phyloP scores from a whole-genome alignment of 2,113 vertebrate genomes.

The Hucho hucho region DNA sequence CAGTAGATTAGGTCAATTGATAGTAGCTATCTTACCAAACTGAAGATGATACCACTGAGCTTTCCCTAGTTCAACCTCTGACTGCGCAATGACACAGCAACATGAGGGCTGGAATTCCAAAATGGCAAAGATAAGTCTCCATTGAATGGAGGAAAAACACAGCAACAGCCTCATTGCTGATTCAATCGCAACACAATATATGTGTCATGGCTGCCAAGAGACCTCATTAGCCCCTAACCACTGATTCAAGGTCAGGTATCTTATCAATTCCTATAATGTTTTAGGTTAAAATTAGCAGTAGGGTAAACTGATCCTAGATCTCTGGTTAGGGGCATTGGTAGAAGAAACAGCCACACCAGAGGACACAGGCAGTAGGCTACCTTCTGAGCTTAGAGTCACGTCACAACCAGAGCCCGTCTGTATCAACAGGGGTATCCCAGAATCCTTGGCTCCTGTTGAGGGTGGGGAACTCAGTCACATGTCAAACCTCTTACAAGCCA shows the following conservation, averaged over 20 bases:
- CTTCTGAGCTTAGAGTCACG: constrained; percentile 72
- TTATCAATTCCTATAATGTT: not conserved
- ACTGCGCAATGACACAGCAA: not conserved
- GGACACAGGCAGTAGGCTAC: constrained; percentile 45
- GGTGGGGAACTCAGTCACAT: constrained; percentile 30
- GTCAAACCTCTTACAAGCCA: not conserved
- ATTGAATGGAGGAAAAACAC: not conserved
- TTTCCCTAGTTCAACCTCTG: too few species aligned
- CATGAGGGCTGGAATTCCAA: too few species aligned
- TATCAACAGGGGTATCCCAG: constrained; percentile 11
- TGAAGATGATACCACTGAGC: too few species aligned
- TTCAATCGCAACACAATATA: too few species aligned
- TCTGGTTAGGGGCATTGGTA: not conserved
- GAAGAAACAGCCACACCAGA: constrained; percentile 41
- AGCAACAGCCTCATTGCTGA: not conserved
- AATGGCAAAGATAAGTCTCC: too few species aligned
- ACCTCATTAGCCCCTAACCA: not conserved
- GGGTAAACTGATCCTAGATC: not conserved
- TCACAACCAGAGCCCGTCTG: constrained; percentile 36
- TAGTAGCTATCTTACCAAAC: too few species aligned
- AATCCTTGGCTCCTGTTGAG: constrained; percentile 51
- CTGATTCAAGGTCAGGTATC: not conserved
- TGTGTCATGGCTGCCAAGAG: too few species aligned
- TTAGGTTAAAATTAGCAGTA: not conserved
- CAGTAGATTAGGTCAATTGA: not conserved